Evolutionary conservation across 2,797 vertebrate species (phyloP).

Genomic region (Catharus ustulatus): DNA sequence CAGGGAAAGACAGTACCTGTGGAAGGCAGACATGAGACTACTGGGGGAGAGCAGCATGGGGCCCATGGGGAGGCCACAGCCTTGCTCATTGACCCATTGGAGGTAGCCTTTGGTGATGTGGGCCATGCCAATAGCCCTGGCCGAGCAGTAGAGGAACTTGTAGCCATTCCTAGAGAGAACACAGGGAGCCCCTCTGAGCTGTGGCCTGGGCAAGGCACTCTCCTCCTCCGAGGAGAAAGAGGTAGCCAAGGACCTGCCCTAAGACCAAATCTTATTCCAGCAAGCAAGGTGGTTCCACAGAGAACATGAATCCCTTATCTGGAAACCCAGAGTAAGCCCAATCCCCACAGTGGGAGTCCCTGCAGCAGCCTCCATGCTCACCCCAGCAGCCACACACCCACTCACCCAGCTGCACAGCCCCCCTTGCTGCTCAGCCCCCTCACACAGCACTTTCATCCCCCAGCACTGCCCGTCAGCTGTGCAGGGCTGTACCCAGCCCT

Average conservation of each 20-base stretch:
- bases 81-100: constrained; percentile 89
- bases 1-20: constrained; percentile 81
- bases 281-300: background rate
- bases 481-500: background rate
- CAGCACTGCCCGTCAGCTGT: background rate
- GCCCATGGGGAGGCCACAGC: constrained; percentile 89
- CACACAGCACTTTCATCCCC: background rate
- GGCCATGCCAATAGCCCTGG: constrained; percentile 92
- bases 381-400: background rate
- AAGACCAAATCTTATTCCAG: no score
- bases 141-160: constrained; percentile 96
- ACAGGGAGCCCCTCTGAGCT: background rate
- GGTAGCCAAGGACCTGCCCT: fast-evolving
- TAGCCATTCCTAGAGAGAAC: constrained; percentile 87
- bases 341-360: background rate
- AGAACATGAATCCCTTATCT: fast-evolving
- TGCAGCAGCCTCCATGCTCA: background rate
- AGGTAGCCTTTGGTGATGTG: constrained; percentile 93
- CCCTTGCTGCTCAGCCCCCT: background rate
- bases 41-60: constrained; percentile 93
- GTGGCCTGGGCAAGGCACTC: background rate
- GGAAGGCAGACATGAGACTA: constrained; percentile 93
- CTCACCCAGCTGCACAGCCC: background rate
- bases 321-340: background rate
- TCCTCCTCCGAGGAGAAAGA: background rate